A percentile compares a stretch with the other conserved stretches of the same genome.
Evolutionary conservation across 2,113 vertebrate genomes (phyloP).

Genomic region (Hypocryptadius cinnamomeus): DNA sequence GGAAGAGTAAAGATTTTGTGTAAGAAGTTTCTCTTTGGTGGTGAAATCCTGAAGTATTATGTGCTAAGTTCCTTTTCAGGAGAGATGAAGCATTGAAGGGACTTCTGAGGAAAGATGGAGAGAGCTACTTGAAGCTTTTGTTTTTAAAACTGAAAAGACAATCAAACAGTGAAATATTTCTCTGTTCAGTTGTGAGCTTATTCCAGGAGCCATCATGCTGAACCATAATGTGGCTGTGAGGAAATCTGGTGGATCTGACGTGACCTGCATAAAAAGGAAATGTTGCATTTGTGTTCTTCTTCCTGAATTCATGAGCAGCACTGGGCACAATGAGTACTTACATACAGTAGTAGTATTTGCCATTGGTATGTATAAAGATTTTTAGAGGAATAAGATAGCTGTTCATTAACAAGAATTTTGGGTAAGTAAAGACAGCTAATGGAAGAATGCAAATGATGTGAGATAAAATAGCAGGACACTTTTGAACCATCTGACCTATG

Average conservation of each 20-base stretch:
- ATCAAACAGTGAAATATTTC: neutral
- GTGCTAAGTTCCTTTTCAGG: neutral
- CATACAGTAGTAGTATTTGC: neutral
- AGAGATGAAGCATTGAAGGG: neutral
- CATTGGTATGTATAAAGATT: neutral
- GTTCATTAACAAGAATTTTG: neutral
- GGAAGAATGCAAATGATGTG: neutral
- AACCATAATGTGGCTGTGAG: accelerated
- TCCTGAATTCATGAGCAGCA: neutral
- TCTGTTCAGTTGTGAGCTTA: neutral
- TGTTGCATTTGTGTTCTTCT: neutral
- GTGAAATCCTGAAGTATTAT: neutral
- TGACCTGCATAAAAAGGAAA: neutral
- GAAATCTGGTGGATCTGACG: neutral
- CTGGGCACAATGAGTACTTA: neutral
- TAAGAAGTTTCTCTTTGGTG: neutral
- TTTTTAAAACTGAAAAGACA: neutral
- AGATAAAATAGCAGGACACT: neutral
- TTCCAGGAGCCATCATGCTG: neutral
- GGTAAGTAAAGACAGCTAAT: neutral
- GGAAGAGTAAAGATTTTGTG: neutral
- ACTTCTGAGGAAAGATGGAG: neutral
- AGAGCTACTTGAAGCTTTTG: neutral
- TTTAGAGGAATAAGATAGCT: neutral
- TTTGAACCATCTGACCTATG: neutral